Evolutionary conservation across 1,140 invertebrate genomes (phyloP).

Genomic region (Drosophila athabasca): DNA sequence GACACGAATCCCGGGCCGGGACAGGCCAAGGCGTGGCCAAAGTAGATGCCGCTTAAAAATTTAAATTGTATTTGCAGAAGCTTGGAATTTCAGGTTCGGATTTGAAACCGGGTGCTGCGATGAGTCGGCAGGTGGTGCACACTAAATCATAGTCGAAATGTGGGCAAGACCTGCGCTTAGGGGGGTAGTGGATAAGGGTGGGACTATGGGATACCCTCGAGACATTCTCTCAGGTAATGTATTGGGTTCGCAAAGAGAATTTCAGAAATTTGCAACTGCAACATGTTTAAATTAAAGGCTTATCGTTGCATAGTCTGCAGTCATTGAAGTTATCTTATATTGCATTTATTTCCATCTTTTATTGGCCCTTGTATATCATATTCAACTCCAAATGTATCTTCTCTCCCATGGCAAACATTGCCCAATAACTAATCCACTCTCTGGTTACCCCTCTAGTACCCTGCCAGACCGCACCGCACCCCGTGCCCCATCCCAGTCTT

Average conservation of each 20-base stretch:
- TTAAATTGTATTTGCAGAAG: conserved; percentile 80
- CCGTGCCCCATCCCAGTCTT: conserved; percentile 42
- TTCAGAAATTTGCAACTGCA: too few relatives aligned
- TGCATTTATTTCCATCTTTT: background rate
- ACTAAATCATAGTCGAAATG: conserved; percentile 71
- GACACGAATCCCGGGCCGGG: conserved; percentile 63
- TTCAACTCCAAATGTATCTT: background rate
- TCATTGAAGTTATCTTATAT: too few relatives aligned
- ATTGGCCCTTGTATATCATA: conserved; percentile 39
- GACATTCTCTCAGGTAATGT: too few relatives aligned
- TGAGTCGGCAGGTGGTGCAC: conserved; percentile 65
- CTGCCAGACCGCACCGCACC: background rate
- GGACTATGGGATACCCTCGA: too few relatives aligned
- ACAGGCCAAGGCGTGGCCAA: conserved; percentile 50
- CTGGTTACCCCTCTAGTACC: conserved; percentile 14
- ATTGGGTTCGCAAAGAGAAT: too few relatives aligned
- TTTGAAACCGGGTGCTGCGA: conserved; percentile 11
- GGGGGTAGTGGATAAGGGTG: too few relatives aligned
- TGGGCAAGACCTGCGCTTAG: conserved; percentile 29
- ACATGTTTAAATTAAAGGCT: too few relatives aligned
- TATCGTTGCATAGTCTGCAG: too few relatives aligned
- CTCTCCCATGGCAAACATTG: conserved; percentile 3
- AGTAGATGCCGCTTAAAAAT: conserved; percentile 81
- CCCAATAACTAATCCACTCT: conserved; percentile 45
- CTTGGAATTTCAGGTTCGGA: conserved; percentile 7